Evolutionary conservation across 1,140 invertebrate species (phyloP), one percentile per base, ranked within the genome.

Genomic region (Camponotus floridanus): DNA sequence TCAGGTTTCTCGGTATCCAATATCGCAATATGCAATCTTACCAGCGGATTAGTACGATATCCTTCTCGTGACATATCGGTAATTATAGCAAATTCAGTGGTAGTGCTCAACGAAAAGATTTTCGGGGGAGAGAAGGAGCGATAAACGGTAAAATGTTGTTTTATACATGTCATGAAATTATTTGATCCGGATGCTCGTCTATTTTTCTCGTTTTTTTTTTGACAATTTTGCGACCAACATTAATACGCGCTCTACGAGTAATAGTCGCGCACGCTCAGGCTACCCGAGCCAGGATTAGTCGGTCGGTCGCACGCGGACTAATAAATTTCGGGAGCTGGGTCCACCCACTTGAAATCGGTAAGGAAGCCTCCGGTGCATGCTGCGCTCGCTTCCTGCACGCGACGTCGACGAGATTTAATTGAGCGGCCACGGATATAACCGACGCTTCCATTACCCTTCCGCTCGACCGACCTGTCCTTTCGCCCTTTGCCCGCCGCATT

Each of bases 381-480:
- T 84, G 89, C 88, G 76, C 55, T 45, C 74, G 89, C 87, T 91
- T 91, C 89, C 90, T 91, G 90, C 90, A 91, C 90, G 89, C 90
- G 90, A 91, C 90, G 90, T 91, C 90, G 79, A 91, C 90, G 90
- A 91, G 90, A 91, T 91, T 91, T 91, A 91, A 91, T 91, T 91
- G 90, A 90, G 80, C 90, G 79, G 70, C 86, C 84, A 85, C 83
- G 73, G 78, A 39, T 90, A 90, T 87, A 90, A 78, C 86, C 88
- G 59, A 65, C 55, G 45, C 62, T 76, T 65, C 89, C 68, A 86
- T 90, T 90, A 90, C 81, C 48, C 86, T 51, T 76, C 61, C 76
- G 51, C 45, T 48, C 55, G 65, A 70, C n/a, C 73, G 36, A 39
- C 81, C 64, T 26, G 21, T 57, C 48, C 76, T 39, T 31, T 36